Percentiles rank a stretch among this genome's conserved stretches.
phyloP scores from a whole-genome alignment of 2,797 vertebrate species.

The Lagodon rhomboides region DNA sequence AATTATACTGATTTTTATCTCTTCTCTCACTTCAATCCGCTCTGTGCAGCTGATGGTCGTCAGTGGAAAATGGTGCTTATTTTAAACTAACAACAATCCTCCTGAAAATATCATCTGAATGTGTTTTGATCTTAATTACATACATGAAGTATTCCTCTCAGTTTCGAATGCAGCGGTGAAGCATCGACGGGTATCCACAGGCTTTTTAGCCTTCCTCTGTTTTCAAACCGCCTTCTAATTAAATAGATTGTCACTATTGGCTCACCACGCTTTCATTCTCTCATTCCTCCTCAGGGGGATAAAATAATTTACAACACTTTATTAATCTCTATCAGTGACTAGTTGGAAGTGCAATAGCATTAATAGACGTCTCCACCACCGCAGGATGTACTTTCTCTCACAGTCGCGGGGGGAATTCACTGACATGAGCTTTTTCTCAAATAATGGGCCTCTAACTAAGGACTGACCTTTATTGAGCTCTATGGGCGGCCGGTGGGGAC shows the following conservation, averaged over 20 bases:
- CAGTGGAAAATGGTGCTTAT: conserved; percentile 10
- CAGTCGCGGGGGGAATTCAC: conserved; percentile 32
- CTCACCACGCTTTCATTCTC: neutral
- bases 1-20: conserved; percentile 4
- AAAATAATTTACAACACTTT: conserved; percentile 20
- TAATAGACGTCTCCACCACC: neutral
- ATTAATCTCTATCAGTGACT: conserved; percentile 22
- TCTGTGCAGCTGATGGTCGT: neutral
- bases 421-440: conserved; percentile 46
- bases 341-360: conserved; percentile 4
- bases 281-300: conserved; percentile 13
- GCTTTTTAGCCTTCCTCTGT: neutral
- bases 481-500: conserved; percentile 28
- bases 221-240: neutral
- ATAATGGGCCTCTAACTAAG: conserved; percentile 52
- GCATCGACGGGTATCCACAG: conserved; percentile 20
- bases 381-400: conserved; percentile 16
- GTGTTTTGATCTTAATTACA: conserved; percentile 38
- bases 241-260: conserved; percentile 1
- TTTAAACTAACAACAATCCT: conserved; percentile 31
- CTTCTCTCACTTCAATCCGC: neutral
- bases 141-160: conserved; percentile 28
- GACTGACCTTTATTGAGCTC: conserved; percentile 64
- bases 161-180: conserved; percentile 6
- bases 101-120: conserved; percentile 14